Conservation (phyloP, 2,888 invertebrate genomes). For the Archips crataeganus region DNA sequence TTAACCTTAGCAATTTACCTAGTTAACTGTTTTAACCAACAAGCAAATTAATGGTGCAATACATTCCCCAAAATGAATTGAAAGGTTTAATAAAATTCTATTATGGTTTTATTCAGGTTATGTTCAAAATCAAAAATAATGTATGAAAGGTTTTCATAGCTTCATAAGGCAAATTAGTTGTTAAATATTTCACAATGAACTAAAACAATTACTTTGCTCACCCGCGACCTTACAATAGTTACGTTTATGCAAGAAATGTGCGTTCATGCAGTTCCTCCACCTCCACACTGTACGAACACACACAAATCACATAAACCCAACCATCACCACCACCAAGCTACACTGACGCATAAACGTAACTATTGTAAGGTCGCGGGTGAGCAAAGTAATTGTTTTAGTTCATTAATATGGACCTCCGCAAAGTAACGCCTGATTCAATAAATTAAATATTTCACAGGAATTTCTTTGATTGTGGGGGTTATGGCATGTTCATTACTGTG, state of each 20-base stretch:
- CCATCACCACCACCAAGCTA: too few relatives aligned
- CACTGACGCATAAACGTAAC: too few relatives aligned
- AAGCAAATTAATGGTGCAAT: conserved; percentile 55
- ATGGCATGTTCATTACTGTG: neutral
- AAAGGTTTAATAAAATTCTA: conserved; percentile 32
- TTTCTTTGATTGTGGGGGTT: neutral
- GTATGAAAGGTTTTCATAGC: neutral
- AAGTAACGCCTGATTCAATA: too few relatives aligned
- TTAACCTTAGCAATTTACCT: neutral
- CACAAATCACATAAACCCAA: too few relatives aligned
- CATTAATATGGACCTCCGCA: too few relatives aligned
- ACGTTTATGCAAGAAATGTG: too few relatives aligned
- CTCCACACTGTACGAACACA: too few relatives aligned
- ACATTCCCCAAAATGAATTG: conserved; percentile 72
- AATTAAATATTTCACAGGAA: neutral
- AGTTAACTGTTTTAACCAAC: neutral
- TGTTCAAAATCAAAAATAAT: conserved; percentile 8
- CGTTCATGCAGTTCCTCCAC: too few relatives aligned
- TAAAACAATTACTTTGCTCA: too few relatives aligned
- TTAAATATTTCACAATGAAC: neutral
- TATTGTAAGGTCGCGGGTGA: too few relatives aligned
- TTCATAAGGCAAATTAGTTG: conserved; percentile 16
- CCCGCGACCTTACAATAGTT: too few relatives aligned
- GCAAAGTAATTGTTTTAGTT: too few relatives aligned
- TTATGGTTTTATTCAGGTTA: conserved; percentile 39